Conservation (phyloP, 2,888 invertebrate genomes). For the Parnassius mnemosyne region DNA sequence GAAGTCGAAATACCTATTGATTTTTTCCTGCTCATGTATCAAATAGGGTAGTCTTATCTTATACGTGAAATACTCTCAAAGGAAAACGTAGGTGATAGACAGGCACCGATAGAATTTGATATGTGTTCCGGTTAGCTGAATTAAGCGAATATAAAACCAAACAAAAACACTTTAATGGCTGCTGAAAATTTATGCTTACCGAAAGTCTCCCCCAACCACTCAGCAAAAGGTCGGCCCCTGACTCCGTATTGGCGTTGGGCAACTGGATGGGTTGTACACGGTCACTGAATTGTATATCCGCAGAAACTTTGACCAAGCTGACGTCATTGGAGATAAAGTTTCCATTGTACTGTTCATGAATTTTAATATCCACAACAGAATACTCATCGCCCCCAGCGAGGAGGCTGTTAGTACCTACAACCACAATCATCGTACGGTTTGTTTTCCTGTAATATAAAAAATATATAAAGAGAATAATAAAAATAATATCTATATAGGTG, state of each 20-base stretch:
- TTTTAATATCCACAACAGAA: constrained; percentile 51
- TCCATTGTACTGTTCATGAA: constrained; percentile 65
- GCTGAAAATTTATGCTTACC: constrained; percentile 44
- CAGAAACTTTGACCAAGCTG: constrained; percentile 57
- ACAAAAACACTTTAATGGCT: no score
- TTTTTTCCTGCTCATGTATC: no score
- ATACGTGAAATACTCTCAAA: no score
- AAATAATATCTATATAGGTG: no score
- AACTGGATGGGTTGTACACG: constrained; percentile 57
- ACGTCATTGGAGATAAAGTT: constrained; percentile 63
- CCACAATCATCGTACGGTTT: constrained; percentile 43
- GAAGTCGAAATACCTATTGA: no score
- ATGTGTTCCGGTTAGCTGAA: no score
- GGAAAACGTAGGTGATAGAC: no score
- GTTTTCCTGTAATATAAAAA: constrained; percentile 32
- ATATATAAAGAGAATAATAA: background rate
- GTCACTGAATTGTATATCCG: constrained; percentile 52
- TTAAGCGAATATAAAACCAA: no score
- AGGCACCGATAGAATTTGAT: no score
- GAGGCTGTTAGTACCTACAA: constrained; percentile 73
- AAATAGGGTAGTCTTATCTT: no score
- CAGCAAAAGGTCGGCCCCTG: constrained; percentile 52
- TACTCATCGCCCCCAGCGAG: constrained; percentile 61
- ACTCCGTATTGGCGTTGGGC: constrained; percentile 51
- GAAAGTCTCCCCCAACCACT: constrained; percentile 74